Conservation (phyloP, 2,888 invertebrate species). For the Bimastos eiseni region DNA sequence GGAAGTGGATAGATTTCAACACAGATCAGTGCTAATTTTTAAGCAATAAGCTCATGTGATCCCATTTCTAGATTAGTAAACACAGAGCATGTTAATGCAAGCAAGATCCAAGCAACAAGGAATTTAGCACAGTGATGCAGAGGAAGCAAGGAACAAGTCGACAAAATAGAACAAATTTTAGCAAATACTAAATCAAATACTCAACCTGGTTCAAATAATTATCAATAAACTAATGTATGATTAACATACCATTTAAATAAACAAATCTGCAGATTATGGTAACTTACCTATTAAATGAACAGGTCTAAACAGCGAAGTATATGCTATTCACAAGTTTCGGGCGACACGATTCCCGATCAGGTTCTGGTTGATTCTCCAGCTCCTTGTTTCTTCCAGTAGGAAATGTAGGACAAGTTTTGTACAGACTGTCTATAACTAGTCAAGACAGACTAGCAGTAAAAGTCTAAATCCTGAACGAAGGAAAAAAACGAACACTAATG, state of each 20-base stretch:
- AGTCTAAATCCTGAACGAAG: slow-evolving; percentile 13
- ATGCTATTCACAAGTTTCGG: slow-evolving; percentile 5
- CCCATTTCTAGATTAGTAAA: background rate
- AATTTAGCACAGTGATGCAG: background rate
- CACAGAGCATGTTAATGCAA: background rate
- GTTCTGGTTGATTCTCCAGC: slow-evolving; percentile 13
- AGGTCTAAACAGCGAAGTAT: slow-evolving; percentile 5
- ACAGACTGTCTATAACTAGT: slow-evolving; percentile 13
- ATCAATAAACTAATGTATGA: background rate
- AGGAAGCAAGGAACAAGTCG: background rate
- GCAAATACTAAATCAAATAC: background rate
- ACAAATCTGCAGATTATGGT: background rate
- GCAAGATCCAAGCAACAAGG: background rate
- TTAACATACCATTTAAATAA: background rate
- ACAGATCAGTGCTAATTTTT: background rate
- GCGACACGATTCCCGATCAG: background rate
- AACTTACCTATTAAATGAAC: background rate
- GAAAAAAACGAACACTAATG: background rate
- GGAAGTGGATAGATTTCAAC: background rate
- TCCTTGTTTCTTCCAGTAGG: background rate
- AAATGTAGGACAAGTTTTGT: background rate
- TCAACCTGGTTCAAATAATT: background rate
- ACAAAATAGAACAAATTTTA: background rate
- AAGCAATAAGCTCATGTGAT: background rate
- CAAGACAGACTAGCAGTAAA: slow-evolving; percentile 13